Conservation (phyloP, 2,113 vertebrate species). For the Gobio gobio region DNA sequence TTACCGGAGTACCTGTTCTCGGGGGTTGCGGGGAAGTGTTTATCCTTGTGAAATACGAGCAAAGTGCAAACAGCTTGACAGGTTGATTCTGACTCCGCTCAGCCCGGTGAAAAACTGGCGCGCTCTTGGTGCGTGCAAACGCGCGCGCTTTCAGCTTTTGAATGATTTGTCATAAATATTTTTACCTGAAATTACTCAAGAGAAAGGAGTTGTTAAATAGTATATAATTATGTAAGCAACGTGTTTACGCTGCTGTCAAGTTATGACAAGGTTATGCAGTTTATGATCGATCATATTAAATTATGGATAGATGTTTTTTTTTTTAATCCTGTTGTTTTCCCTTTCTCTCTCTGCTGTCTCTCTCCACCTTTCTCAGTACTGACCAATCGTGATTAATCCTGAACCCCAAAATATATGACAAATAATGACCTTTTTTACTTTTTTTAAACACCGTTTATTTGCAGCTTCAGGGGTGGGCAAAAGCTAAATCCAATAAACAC, state of each 20-base stretch:
- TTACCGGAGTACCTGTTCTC: constrained; percentile 65
- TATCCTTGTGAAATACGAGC: constrained; percentile 75
- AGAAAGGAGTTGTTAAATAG: background rate
- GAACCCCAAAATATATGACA: too few species aligned
- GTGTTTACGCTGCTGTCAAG: background rate
- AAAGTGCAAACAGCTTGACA: constrained; percentile 58
- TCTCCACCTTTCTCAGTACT: background rate
- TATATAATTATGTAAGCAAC: background rate
- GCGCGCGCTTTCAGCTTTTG: background rate
- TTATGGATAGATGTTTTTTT: background rate
- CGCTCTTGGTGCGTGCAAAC: background rate
- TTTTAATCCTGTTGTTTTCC: background rate
- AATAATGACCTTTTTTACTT: background rate
- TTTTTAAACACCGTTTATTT: background rate
- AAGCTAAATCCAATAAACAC: too few species aligned
- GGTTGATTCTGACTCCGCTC: constrained; percentile 27
- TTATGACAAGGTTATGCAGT: background rate
- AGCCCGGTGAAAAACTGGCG: background rate
- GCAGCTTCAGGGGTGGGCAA: background rate
- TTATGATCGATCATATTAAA: background rate
- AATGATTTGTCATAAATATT: background rate
- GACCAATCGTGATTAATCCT: too few species aligned
- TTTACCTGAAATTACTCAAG: background rate
- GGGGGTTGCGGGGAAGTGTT: constrained; percentile 78
- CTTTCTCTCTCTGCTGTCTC: background rate